Evolutionary conservation across 2,888 invertebrate species (phyloP).

Genomic region (Cepaea hortensis): DNA sequence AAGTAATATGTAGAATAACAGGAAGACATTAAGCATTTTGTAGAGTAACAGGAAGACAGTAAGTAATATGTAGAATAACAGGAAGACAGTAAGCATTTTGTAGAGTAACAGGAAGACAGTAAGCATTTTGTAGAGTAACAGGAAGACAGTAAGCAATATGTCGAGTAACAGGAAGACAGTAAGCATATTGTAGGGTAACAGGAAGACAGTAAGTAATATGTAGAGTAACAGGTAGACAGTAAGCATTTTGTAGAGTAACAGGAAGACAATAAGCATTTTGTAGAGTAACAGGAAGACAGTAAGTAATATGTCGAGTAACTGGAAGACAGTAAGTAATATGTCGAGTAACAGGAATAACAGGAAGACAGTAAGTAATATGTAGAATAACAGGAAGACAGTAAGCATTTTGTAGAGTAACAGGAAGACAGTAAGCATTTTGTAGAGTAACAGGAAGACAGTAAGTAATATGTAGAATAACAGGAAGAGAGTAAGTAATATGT

Average conservation of each 20-base stretch:
- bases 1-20: not conserved
- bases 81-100: not conserved
- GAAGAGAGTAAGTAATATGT: not conserved
- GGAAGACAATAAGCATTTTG: too few species aligned
- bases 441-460: not conserved
- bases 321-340: too few species aligned
- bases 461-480: not conserved
- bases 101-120: too few species aligned
- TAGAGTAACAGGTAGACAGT: too few species aligned
- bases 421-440: not conserved
- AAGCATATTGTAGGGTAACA: too few species aligned
- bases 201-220: too few species aligned
- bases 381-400: not conserved
- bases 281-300: too few species aligned
- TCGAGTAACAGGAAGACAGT: too few species aligned
- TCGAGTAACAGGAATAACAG: not conserved
- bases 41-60: not conserved
- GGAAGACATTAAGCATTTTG: not conserved
- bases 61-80: not conserved
- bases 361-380: not conserved
- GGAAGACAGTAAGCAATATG: too few species aligned
- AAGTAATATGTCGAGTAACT: too few species aligned
- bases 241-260: too few species aligned
- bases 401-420: not conserved
- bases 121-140: too few species aligned